Conservation (phyloP, 2,888 invertebrate genomes). For the Rhopalosiphum nymphaeae region DNA sequence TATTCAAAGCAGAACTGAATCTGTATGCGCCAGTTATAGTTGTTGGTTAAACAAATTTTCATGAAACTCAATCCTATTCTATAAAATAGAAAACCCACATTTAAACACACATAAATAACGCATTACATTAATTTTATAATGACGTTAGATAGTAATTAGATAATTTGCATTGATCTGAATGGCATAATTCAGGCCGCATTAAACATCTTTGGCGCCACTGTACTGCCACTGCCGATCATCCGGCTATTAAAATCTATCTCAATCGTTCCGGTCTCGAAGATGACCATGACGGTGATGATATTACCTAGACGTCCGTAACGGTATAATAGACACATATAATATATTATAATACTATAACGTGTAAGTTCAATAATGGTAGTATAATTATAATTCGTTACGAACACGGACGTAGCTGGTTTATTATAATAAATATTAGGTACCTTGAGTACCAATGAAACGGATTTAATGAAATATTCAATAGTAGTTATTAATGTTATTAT, state of each 20-base stretch:
- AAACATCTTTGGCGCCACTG: neutral
- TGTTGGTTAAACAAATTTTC: neutral
- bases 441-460: too few relatives aligned
- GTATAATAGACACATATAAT: neutral
- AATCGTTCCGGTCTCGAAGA: neutral
- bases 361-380: neutral
- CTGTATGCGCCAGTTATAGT: too few relatives aligned
- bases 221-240: neutral
- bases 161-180: neutral
- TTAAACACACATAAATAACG: neutral
- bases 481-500: too few relatives aligned
- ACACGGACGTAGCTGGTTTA: neutral
- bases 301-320: neutral
- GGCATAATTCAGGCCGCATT: neutral
- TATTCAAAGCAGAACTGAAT: neutral
- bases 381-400: neutral
- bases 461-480: too few relatives aligned
- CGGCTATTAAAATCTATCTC: neutral
- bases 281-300: too few relatives aligned
- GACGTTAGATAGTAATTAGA: neutral
- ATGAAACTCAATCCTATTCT: neutral
- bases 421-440: neutral
- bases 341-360: too few relatives aligned
- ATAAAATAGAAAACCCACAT: neutral
- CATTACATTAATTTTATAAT: neutral